phyloP scores from a whole-genome alignment of 2,888 invertebrate genomes.

The Empis livida region DNA sequence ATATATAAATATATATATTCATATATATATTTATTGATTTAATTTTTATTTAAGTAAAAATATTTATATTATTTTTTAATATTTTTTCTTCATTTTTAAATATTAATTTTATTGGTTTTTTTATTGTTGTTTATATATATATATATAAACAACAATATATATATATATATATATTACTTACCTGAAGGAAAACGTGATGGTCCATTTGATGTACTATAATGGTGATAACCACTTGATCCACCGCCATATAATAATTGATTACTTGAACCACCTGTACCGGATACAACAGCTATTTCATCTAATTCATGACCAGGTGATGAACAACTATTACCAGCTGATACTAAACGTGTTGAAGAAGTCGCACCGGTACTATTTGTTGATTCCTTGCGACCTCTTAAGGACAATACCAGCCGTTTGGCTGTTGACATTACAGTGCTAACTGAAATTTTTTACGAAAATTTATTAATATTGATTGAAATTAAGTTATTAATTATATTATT shows the following conservation, averaged over 20 bases:
- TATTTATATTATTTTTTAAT: no score
- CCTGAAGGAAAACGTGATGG: slow-evolving; percentile 1
- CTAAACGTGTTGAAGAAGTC: slow-evolving; percentile 39
- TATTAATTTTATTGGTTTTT: no score
- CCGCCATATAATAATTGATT: slow-evolving; percentile 32
- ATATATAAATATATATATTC: no score
- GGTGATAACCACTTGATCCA: slow-evolving; percentile 10
- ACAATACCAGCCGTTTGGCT: slow-evolving; percentile 48
- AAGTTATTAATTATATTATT: no score
- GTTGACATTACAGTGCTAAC: slow-evolving; percentile 42
- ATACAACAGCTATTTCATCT: slow-evolving; percentile 55
- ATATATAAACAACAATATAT: no score
- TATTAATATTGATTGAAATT: no score
- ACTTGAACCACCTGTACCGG: slow-evolving; percentile 42
- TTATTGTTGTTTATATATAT: no score
- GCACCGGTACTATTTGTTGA: slow-evolving; percentile 35
- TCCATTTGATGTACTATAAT: not conserved
- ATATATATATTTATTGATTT: no score
- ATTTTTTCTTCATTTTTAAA: no score
- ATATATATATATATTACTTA: not conserved
- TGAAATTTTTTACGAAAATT: slow-evolving; percentile 15
- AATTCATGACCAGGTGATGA: slow-evolving; percentile 42
- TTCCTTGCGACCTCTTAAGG: slow-evolving; percentile 46
- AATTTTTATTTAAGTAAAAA: no score
- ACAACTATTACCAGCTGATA: slow-evolving; percentile 30